phyloP scores from a whole-genome alignment of 2,113 vertebrate genomes.

The Bombycilla garrulus region DNA sequence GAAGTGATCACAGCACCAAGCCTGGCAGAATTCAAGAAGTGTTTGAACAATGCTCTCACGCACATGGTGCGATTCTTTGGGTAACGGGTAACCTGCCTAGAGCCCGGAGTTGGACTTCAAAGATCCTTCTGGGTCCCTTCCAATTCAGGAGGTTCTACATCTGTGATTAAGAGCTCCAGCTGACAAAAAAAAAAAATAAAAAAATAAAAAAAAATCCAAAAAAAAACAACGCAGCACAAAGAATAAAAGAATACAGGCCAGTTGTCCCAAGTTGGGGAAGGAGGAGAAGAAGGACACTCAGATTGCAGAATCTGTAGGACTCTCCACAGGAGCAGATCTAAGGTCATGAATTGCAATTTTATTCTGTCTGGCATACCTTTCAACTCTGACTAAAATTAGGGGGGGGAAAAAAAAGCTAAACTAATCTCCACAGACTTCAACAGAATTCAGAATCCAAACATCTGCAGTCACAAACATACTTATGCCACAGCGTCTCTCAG shows the following conservation, averaged over 20 bases:
- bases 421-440: not conserved
- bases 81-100: no score
- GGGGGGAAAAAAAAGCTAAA: accelerated
- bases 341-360: not conserved
- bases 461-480: not conserved
- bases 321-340: not conserved
- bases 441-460: not conserved
- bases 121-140: not conserved
- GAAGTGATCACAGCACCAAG: not conserved
- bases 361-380: not conserved
- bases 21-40: not conserved
- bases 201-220: no score
- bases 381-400: not conserved
- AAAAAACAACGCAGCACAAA: accelerated
- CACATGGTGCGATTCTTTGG: not conserved
- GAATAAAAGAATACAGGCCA: no score
- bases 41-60: not conserved
- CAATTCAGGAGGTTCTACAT: not conserved
- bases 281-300: not conserved
- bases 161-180: not conserved
- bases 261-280: not conserved
- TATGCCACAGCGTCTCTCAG: not conserved
- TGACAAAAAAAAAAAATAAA: not conserved
- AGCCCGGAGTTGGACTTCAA: not conserved
- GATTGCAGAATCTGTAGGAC: not conserved